Evolutionary conservation across 2,888 invertebrate species (phyloP).

Genomic region (Daptonema setosum): DNA sequence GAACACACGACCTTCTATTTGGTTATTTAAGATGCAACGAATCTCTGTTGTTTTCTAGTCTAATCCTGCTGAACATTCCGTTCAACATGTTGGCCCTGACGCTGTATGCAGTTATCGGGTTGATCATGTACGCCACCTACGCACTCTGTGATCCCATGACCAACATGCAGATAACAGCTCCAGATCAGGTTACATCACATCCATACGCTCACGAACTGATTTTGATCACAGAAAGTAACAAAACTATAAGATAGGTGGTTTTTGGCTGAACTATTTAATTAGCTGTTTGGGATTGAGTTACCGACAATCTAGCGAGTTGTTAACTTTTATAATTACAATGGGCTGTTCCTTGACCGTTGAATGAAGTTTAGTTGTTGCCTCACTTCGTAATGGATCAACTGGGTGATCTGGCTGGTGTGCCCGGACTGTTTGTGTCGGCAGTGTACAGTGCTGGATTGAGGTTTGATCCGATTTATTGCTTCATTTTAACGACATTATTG

Average conservation of each 20-base stretch:
- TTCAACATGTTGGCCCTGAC: constrained; percentile 16
- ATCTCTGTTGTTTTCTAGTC: no score
- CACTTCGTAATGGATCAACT: constrained; percentile 16
- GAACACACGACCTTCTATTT: background rate
- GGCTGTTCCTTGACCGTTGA: no score
- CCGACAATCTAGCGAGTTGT: no score
- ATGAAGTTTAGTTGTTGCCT: constrained; percentile 17
- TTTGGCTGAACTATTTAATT: no score
- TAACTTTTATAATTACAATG: no score
- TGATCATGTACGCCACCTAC: constrained; percentile 18
- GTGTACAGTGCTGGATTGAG: constrained; percentile 17
- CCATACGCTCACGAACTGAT: no score
- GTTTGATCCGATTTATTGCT: constrained; percentile 3
- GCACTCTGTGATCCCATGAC: constrained; percentile 16
- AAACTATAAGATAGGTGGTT: no score
- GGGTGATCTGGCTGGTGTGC: constrained; percentile 13
- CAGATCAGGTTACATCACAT: constrained; percentile 10
- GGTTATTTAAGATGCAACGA: background rate
- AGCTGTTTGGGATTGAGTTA: no score
- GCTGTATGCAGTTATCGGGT: constrained; percentile 15
- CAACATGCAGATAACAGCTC: background rate
- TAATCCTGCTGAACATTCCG: constrained; percentile 19
- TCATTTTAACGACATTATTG: no score
- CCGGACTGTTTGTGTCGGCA: constrained; percentile 18
- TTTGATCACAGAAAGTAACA: no score